Evolutionary conservation across 2,113 vertebrate genomes (phyloP), one percentile per base, ranked within the genome.

Genomic region (Dicentrarchus labrax): DNA sequence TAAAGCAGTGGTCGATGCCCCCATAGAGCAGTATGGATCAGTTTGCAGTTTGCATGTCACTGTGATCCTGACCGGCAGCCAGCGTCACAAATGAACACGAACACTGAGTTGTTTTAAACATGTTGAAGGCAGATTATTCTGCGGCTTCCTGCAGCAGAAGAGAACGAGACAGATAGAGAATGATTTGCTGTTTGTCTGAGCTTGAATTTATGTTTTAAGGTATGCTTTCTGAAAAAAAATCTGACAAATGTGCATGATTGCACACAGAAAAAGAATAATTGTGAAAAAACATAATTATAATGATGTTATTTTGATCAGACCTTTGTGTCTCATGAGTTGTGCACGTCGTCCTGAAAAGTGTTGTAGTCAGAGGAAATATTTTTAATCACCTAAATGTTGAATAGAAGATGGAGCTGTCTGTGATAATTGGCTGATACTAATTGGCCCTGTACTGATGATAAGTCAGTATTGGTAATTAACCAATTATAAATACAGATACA

Each of bases 1-100:
- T n/a, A 57, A 50, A 78, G 57, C 9, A 0, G 41, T 47, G 73
- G 51, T 78, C 21, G 0, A 72, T 73, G 41, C 67, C 56, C 13
- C 54, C 51, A 38, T 38, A 39, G 4, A 77, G 39, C 56, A 50
- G 30, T 56, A 51, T 6, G 5, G 45, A 74, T 84, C 68, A 51
- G 57, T 70, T 22, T 39, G 70, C 41, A 45, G 47, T 47, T 22
- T 47, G 64, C 17, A 54, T 38, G 51, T 60, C n/a, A 41, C 53
- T 59, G 22, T 47, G 60, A 81, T 30, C 30, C 30, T 30, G 30
- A 30, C 30, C 30, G 8, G 43, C 43, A 45, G 60, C 30, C 36
- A 65, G 45, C 38, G 1, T 24, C 53, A 43, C 13, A 57, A 9
- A 72, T 3, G 5, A 19, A 74, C 12, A 0, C 43, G 3, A 50